phyloP scores from a whole-genome alignment of 2,888 invertebrate genomes.

The Chouioia cunea region DNA sequence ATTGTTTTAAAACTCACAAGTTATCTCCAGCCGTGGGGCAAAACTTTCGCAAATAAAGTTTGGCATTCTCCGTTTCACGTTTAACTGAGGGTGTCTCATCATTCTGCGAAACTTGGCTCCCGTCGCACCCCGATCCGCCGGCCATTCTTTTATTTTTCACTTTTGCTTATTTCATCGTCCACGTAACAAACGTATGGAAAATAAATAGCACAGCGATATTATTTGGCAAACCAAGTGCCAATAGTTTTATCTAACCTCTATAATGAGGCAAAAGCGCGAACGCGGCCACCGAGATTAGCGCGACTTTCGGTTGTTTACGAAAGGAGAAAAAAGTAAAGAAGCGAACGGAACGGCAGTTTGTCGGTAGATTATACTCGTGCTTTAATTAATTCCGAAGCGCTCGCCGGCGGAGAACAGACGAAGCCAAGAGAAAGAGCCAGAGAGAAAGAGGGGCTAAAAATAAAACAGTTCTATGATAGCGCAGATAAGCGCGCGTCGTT shows the following conservation, averaged over 20 bases:
- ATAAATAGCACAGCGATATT: background rate
- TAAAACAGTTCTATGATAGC: slow-evolving; percentile 44
- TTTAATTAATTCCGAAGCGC: slow-evolving; percentile 33
- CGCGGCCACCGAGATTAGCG: slow-evolving; percentile 13
- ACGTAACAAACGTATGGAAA: background rate
- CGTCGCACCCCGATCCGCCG: slow-evolving; percentile 13
- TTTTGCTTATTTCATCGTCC: background rate
- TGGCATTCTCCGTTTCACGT: slow-evolving; percentile 72
- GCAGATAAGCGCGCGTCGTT: slow-evolving; percentile 38
- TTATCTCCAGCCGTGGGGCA: slow-evolving; percentile 74
- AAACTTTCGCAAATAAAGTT: slow-evolving; percentile 39
- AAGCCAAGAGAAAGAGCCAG: slow-evolving; percentile 6
- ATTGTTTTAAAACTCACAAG: slow-evolving; percentile 68
- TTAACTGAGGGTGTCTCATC: slow-evolving; percentile 65
- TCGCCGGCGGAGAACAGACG: background rate
- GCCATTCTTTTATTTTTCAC: slow-evolving; percentile 13
- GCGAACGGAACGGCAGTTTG: slow-evolving; percentile 9
- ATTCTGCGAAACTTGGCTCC: slow-evolving; percentile 51
- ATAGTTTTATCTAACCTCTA: slow-evolving; percentile 40
- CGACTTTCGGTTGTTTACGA: slow-evolving; percentile 38
- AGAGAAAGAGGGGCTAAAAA: slow-evolving; percentile 34
- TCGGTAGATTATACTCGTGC: slow-evolving; percentile 1
- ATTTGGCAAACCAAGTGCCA: slow-evolving; percentile 43
- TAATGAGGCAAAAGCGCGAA: slow-evolving; percentile 32
- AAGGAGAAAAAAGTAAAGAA: slow-evolving; percentile 6